A percentile compares a stretch with the other conserved stretches of the same genome.
phyloP scores from a whole-genome alignment of 2,113 vertebrate genomes.

The Edolisoma coerulescens region DNA sequence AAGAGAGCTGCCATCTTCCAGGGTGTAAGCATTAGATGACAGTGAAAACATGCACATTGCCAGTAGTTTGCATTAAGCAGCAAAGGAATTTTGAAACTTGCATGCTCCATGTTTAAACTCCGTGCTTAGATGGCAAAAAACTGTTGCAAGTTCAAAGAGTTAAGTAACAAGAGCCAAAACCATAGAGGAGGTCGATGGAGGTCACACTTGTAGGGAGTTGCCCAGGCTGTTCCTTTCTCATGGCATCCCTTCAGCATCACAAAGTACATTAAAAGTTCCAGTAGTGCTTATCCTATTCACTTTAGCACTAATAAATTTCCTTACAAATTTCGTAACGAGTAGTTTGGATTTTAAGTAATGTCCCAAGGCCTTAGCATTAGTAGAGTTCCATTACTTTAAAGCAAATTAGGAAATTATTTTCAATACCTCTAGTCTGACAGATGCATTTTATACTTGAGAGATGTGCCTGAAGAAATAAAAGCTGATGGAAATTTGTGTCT shows the following conservation, averaged over 20 bases:
- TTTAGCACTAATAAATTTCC: not conserved
- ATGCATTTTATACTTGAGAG: conserved; percentile 28
- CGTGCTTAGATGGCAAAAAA: not conserved
- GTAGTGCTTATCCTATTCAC: not conserved
- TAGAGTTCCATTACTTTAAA: not conserved
- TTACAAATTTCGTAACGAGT: not conserved
- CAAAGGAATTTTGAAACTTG: not conserved
- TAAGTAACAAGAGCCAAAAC: not conserved
- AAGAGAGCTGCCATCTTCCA: not conserved
- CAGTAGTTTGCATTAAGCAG: not conserved
- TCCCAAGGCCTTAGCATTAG: not conserved
- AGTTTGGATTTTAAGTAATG: conserved; percentile 8
- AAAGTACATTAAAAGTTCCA: not conserved
- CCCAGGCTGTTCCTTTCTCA: not conserved
- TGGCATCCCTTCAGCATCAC: not conserved
- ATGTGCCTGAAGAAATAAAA: conserved; percentile 1
- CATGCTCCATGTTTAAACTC: not conserved
- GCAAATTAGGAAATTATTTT: conserved; percentile 18
- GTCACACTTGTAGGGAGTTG: not conserved
- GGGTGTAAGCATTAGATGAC: not conserved
- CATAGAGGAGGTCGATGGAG: not conserved
- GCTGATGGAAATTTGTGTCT: conserved; percentile 2
- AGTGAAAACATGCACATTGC: not conserved
- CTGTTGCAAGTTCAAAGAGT: not conserved
- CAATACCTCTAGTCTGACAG: not conserved